Evolutionary conservation across 2,888 invertebrate genomes (phyloP), one percentile per base, ranked within the genome.

Genomic region (Cantharis rustica): DNA sequence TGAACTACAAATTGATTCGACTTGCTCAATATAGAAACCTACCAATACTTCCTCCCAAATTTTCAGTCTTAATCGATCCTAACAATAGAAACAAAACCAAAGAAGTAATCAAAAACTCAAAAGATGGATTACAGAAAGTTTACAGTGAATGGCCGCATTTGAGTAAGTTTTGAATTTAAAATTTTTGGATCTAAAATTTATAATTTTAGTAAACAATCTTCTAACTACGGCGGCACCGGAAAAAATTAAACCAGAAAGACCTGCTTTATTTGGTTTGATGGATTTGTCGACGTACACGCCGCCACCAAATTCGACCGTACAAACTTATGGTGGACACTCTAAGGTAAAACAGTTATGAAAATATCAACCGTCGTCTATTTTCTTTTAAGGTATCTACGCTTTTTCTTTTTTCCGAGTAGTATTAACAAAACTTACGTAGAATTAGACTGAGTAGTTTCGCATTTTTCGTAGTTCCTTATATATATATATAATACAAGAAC

Each of bases 321-420:
- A 91, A 83, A 91, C 91, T 10, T 90, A 91, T 81, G 87, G 91
- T 77, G 93, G 92, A 76, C 92, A 92, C 85, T 93, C 93, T n/a
- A 92, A 91, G 90, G 93, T 93, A 89, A 82, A 80, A 71, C 20
- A 20, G 4, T 70, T 17, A 62, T 16, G 27, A 75, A 26, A 72
- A 71, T 23, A 20, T 47, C 13, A 47, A n/a, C 47, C 47, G 47
- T 9, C n/a, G 47, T 9, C 47, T 47, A 47, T 47, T 47, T 47
- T 47, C 7, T 9, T 47, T 2, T 47, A 47, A 47, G 47, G 47
- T 47, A 47, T n/a, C 47, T 47, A 47, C 47, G 47, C 47, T 47
- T 47, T 47, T n/a, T 47, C 47, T 47, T 47, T 47, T 47, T 47
- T 47, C 47, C 47, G 47, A 47, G 47, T 47, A 47, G 47, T 47